Percentiles rank a stretch among this genome's conserved stretches.
Evolutionary conservation across 2,797 vertebrate species (phyloP).

Genomic region (Cyprinella venusta): DNA sequence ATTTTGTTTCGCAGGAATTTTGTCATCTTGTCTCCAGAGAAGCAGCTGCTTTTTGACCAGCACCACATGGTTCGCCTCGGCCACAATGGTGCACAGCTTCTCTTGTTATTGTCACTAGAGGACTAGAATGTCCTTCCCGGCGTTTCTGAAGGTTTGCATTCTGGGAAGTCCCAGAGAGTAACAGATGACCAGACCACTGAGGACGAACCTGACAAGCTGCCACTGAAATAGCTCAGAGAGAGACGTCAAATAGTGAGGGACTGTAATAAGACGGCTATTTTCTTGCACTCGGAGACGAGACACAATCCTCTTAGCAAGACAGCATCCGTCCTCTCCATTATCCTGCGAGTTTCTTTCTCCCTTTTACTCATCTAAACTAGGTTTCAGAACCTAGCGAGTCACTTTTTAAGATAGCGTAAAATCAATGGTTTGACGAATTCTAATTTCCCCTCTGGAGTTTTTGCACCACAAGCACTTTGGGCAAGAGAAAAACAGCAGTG

Average conservation of each 20-base stretch:
- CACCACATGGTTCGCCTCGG: neutral
- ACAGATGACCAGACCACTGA: conserved; percentile 19
- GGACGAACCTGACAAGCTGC: conserved; percentile 2
- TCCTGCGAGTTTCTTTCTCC: neutral
- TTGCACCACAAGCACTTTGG: neutral
- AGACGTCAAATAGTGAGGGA: conserved; percentile 4
- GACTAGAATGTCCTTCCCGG: neutral
- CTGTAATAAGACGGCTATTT: conserved; percentile 28
- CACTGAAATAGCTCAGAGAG: conserved; percentile 33
- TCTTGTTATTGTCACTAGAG: conserved; percentile 26
- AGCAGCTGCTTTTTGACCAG: conserved; percentile 25
- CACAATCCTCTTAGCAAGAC: conserved; percentile 11
- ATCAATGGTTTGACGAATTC: neutral
- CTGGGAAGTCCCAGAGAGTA: conserved; percentile 23
- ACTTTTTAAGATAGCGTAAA: neutral
- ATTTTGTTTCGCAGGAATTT: conserved; percentile 7
- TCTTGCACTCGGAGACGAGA: neutral
- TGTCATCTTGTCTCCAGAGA: conserved; percentile 22
- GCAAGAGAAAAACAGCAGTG: neutral
- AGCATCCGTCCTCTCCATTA: neutral
- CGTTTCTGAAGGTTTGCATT: neutral
- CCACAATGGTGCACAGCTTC: neutral
- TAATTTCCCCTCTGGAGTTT: neutral
- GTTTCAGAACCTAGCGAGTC: neutral
- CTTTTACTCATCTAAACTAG: neutral